Evolutionary conservation across 2,113 vertebrate genomes (phyloP).

Genomic region (Mugil cephalus): DNA sequence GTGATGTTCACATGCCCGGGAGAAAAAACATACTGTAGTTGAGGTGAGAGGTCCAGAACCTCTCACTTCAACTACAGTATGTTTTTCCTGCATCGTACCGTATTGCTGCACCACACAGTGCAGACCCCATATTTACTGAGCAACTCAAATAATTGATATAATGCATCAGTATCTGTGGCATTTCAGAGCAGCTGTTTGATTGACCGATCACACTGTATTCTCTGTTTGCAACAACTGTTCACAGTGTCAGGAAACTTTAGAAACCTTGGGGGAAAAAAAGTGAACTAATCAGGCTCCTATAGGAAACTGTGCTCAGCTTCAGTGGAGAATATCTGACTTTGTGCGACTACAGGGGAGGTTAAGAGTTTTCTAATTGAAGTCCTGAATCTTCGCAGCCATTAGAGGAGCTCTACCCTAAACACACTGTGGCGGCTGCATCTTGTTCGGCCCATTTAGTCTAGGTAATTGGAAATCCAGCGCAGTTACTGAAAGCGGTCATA

Average conservation of each 20-base stretch:
- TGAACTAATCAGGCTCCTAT: background rate
- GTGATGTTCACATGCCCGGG: too few species aligned
- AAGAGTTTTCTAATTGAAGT: background rate
- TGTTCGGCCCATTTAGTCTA: conserved; percentile 13
- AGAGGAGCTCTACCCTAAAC: conserved; percentile 9
- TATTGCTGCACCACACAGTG: background rate
- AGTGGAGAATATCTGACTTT: conserved; percentile 1
- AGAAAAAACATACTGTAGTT: too few species aligned
- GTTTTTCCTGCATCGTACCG: too few species aligned
- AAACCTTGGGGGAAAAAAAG: background rate
- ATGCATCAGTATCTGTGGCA: background rate
- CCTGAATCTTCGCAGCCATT: conserved; percentile 7
- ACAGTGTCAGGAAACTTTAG: background rate
- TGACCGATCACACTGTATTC: background rate
- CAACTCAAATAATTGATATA: background rate
- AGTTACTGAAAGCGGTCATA: conserved; percentile 6
- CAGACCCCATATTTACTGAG: conserved; percentile 3
- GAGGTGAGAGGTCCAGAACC: too few species aligned
- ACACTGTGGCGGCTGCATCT: background rate
- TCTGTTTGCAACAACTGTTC: background rate
- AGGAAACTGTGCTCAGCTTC: background rate
- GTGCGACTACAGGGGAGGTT: background rate
- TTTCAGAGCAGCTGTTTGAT: background rate
- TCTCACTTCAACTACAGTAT: too few species aligned
- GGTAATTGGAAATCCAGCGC: conserved; percentile 39